These are phyloP conservation scores for Orthosia gracilis DNA, from an alignment of 2,888 invertebrate genomes.

Conservation along the genomic window DNA sequence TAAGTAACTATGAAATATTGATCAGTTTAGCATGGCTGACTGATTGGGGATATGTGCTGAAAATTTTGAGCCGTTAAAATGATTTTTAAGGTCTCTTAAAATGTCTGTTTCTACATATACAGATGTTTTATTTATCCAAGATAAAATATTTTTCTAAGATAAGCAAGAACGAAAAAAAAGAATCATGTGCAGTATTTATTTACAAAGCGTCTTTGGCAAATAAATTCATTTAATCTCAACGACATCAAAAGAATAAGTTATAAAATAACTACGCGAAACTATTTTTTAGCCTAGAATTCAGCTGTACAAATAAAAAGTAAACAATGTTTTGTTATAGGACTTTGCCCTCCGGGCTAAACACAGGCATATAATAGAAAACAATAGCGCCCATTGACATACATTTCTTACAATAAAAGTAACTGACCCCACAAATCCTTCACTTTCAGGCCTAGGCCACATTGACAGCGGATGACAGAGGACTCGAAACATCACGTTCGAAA, in stretches of 20 bases:
- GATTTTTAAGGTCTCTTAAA: no score
- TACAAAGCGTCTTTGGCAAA: neutral
- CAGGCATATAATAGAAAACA: constrained; percentile 52
- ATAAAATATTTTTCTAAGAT: no score
- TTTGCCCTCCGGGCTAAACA: constrained; percentile 13
- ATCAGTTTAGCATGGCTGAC: no score
- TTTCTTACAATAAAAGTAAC: constrained; percentile 50
- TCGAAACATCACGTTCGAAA: no score
- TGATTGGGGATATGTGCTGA: no score
- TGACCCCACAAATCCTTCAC: constrained; percentile 48
- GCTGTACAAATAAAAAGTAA: constrained; percentile 32
- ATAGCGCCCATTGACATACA: constrained; percentile 58
- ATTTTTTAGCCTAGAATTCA: neutral
- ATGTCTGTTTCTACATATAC: no score
- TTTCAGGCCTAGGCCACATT: neutral
- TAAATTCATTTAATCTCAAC: constrained; percentile 12
- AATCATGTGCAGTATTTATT: neutral
- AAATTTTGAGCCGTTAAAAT: no score
- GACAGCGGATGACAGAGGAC: neutral
- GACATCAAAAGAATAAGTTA: neutral
- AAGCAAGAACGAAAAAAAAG: neutral
- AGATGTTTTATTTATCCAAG: no score
- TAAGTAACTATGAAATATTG: no score
- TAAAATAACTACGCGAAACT: neutral
- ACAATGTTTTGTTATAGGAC: constrained; percentile 45